Evolutionary conservation across 2,888 invertebrate species (phyloP), one percentile per base, ranked within the genome.

Genomic region (Xanthostigma xanthostigma): DNA sequence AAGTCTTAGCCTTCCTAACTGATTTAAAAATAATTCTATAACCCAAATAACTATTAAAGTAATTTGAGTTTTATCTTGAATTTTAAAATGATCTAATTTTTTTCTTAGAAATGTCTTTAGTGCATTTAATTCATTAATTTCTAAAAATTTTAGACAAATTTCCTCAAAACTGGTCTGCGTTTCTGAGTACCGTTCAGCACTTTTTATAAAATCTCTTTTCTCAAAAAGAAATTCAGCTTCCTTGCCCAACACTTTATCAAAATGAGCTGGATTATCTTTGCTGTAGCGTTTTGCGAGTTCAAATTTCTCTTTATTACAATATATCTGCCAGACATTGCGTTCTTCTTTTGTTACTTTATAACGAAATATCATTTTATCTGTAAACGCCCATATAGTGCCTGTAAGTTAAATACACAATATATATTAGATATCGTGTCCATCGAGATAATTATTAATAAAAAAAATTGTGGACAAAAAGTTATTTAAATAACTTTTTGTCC

Each of bases 41-140:
- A 96, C 76, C 96, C 97, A 98, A 48, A 94, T 78, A 0, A 95
- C 87, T 37, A 98, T 74, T 79, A 95, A 89, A 0, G 94, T 92
- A 44, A 88, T 81, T 59, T 93, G 86, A 0, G 93, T 89, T 60
- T 84, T 84, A 55, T 94, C 91, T 57, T 79, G 78, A 2, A 75
- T 67, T 36, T 75, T 75, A 11, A 92, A 64, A 34, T 78, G 75
- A 17, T 83, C 81, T 46, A 97, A 67, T 65, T 94, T 90, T 64
- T 79, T 84, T 48, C 78, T 75, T n/a, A 97, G 71, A 62, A 91
- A 95, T 10, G 83, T 79, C 68, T 93, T 90, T 45, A 98, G 68
- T 0, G 96, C 90, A 55, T 84, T 83, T 50, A 86, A 83, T 61
- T 93, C 77, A 49, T 84, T 78, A 0, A 81, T 74, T 63, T 86